phyloP scores from a whole-genome alignment of 2,113 vertebrate species.

The Nycticebus coucang region DNA sequence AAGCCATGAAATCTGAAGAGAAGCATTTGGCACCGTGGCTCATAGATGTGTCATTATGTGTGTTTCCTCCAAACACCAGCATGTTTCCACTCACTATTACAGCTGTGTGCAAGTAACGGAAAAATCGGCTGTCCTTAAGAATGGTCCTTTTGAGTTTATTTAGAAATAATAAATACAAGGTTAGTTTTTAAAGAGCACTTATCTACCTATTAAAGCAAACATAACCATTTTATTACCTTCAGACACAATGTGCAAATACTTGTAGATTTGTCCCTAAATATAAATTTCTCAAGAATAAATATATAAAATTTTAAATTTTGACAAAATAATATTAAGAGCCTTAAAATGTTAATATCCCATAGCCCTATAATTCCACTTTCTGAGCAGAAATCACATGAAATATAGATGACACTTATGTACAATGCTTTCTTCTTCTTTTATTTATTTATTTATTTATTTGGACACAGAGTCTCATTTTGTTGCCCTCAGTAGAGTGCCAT shows the following conservation, averaged over 20 bases:
- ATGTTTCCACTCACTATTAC: conserved; percentile 94
- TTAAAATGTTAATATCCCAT: conserved; percentile 31
- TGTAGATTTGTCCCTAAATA: neutral
- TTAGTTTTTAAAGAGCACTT: conserved; percentile 22
- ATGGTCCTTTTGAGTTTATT: conserved; percentile 89
- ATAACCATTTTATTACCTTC: conserved; percentile 58
- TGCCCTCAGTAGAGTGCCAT: no score
- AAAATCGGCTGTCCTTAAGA: conserved; percentile 95
- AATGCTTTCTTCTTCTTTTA: neutral
- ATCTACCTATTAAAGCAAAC: conserved; percentile 36
- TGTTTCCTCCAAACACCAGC: conserved; percentile 98
- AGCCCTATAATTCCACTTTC: neutral
- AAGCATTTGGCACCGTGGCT: conserved; percentile 98
- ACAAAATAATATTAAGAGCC: conserved; percentile 37
- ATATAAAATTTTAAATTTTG: conserved; percentile 1
- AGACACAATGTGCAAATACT: conserved; percentile 32
- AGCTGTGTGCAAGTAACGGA: conserved; percentile 96
- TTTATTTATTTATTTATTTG: neutral
- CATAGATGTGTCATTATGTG: conserved; percentile 99
- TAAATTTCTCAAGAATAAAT: conserved; percentile 35
- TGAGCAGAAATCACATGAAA: neutral
- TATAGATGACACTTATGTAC: neutral
- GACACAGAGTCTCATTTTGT: no score
- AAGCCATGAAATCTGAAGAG: conserved; percentile 97
- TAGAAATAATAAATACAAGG: conserved; percentile 69